Evolutionary conservation across 1,140 invertebrate species (phyloP).

Genomic region (Brachionus angularis): DNA sequence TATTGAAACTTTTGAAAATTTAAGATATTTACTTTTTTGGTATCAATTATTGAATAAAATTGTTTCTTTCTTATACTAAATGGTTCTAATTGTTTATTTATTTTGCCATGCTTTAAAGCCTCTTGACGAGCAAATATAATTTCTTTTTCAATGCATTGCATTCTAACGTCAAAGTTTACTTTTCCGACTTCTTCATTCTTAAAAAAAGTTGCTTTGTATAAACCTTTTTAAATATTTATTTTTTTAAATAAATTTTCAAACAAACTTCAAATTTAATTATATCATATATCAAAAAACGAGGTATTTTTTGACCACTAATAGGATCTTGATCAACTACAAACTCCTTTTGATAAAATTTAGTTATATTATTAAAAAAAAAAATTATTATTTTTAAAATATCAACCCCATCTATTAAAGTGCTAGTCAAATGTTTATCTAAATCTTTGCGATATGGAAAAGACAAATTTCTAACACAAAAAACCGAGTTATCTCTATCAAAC

Average conservation of each 20-base stretch:
- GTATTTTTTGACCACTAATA: slow-evolving; percentile 65
- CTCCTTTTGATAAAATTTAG: slow-evolving; percentile 66
- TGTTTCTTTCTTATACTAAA: slow-evolving; percentile 71
- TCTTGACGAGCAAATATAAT: slow-evolving; percentile 67
- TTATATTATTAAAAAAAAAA: slow-evolving; percentile 43
- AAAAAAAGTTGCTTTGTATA: slow-evolving; percentile 3
- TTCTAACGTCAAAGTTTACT: slow-evolving; percentile 70
- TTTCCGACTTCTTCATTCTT: slow-evolving; percentile 71
- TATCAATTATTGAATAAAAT: slow-evolving; percentile 76
- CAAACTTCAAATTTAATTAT: slow-evolving; percentile 74
- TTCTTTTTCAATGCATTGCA: slow-evolving; percentile 69
- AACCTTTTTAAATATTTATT: background rate
- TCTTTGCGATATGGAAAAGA: slow-evolving; percentile 74
- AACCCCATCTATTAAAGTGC: slow-evolving; percentile 90
- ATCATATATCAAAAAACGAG: slow-evolving; percentile 91
- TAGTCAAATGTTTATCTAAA: slow-evolving; percentile 66
- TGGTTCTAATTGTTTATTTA: slow-evolving; percentile 74
- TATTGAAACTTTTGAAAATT: no score
- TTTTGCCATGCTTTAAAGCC: slow-evolving; percentile 70
- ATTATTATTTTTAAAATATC: slow-evolving; percentile 46
- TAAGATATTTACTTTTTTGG: slow-evolving; percentile 59
- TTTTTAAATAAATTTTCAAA: background rate
- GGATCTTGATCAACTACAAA: slow-evolving; percentile 83
- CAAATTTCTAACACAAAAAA: slow-evolving; percentile 79
- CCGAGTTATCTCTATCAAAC: slow-evolving; percentile 86